Base-by-base conservation (phyloP, 1,140 invertebrate species). In the Globodera ellingtonae region DNA sequence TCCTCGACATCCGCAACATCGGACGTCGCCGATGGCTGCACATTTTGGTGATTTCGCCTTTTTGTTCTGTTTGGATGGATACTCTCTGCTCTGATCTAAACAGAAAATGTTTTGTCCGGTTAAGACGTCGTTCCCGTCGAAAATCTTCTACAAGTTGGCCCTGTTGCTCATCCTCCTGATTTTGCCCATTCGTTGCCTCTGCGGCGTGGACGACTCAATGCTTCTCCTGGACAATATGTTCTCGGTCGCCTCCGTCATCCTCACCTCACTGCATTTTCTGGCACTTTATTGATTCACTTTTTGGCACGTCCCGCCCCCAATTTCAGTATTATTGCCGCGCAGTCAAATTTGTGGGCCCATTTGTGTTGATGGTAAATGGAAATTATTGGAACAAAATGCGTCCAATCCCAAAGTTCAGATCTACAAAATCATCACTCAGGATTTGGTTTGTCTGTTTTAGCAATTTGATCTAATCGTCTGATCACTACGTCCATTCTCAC, bases 281-380 rank as follows among this genome's bases (percentile, higher is more conserved):
- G 72, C 65, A 18, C 46, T n/a, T 56, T 5, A 10, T 52, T 72
- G 46, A 6, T 10, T 72, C 15, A 47, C 0, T 35, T 3, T 35
- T 21, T 62, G 48, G 48, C 48, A 6, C 8, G 15, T 75, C 50
- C 6, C 21, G 10, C 24, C 52, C 52, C 13, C 44, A 18, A 67
- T 75, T 76, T 44, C 48, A 77, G 75, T 84, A 85, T 70, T 98
- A 98, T 90, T 91, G 79, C 89, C 95, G 96, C 87, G 96, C 96
- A 46, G 97, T 98, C 89, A 96, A 97, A 89, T 96, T 96, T 0
- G 95, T 98, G 0, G 97, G 97, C 2, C 96, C 97, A 8, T 98
- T 98, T 92, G 96, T 99, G 6, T 95, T 98, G 74, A 99, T 98
- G 97, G 97, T 98, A 56, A 98, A 9, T 75, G 35, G 35, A 46